Evolutionary conservation across 2,888 invertebrate species (phyloP).

Genomic region (Drosophila melanocephala): DNA sequence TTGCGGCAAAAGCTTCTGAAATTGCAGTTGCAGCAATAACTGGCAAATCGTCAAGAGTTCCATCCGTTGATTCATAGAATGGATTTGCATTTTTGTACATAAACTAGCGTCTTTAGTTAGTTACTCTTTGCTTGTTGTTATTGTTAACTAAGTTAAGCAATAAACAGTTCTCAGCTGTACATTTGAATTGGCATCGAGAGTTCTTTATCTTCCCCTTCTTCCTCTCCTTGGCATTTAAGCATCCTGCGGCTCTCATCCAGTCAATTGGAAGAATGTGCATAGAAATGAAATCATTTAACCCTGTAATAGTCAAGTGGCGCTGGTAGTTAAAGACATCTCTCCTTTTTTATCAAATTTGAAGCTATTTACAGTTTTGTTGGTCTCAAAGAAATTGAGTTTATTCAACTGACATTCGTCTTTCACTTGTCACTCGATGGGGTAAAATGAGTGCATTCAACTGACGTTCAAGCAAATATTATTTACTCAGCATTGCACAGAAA

Average conservation of each 20-base stretch:
- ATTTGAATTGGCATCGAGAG: not conserved
- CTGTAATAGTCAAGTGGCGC: not conserved
- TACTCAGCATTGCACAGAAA: slow-evolving; percentile 28
- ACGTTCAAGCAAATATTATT: slow-evolving; percentile 7
- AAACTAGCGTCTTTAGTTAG: slow-evolving; percentile 53
- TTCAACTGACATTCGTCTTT: slow-evolving; percentile 46
- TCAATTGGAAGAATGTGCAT: not conserved
- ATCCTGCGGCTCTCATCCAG: not conserved
- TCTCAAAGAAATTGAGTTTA: slow-evolving; percentile 33
- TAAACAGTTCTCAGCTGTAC: slow-evolving; percentile 48
- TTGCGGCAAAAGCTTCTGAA: slow-evolving; percentile 50
- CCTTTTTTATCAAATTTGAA: slow-evolving; percentile 3
- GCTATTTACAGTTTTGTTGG: slow-evolving; percentile 5
- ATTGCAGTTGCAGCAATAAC: slow-evolving; percentile 56
- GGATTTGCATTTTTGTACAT: slow-evolving; percentile 60
- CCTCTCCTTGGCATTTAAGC: not conserved
- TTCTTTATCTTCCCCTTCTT: not conserved
- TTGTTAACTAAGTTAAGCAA: slow-evolving; percentile 67
- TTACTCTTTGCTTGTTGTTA: slow-evolving; percentile 36
- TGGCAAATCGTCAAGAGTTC: slow-evolving; percentile 19
- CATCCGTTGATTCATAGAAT: slow-evolving; percentile 7
- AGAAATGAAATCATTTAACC: slow-evolving; percentile 23
- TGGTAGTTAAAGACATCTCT: slow-evolving; percentile 11
- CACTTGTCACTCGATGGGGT: slow-evolving; percentile 21
- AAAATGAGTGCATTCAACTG: slow-evolving; percentile 47